Conservation (phyloP, 2,113 vertebrate species). For the Pseudopodoces humilis region DNA sequence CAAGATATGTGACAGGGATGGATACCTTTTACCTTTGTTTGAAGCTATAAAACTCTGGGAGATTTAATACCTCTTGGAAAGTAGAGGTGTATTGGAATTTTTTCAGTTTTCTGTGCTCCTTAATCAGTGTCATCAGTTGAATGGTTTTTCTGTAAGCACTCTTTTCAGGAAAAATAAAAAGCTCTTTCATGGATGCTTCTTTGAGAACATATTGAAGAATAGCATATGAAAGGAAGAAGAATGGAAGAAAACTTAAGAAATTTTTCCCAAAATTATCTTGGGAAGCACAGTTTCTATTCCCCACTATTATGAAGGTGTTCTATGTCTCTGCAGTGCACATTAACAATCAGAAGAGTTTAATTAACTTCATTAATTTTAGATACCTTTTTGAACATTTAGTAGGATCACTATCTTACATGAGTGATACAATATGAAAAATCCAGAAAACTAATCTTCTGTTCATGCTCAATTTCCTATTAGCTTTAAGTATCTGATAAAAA, state of each 20-base stretch:
- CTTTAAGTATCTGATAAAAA: not conserved
- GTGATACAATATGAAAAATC: not conserved
- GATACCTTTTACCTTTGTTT: not conserved
- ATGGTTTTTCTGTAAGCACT: not conserved
- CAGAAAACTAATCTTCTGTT: not conserved
- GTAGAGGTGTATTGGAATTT: not conserved
- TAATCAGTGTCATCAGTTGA: not conserved
- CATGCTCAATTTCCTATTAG: not conserved
- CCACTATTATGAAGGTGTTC: not conserved
- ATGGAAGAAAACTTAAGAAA: not conserved
- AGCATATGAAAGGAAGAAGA: not conserved
- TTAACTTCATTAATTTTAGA: not conserved
- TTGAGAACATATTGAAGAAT: not conserved
- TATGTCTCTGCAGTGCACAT: not conserved
- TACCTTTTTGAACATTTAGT: not conserved
- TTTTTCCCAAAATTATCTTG: not conserved
- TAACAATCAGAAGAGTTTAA: not conserved
- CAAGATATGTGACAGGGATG: not conserved
- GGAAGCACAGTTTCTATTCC: not conserved
- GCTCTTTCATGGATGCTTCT: not conserved
- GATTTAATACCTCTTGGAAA: not conserved
- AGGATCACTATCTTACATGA: fast-evolving
- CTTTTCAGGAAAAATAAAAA: not conserved
- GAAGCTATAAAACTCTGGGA: not conserved
- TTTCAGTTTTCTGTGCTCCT: not conserved